Base-by-base conservation (phyloP, 1,140 invertebrate genomes). In the Idris sp. region DNA sequence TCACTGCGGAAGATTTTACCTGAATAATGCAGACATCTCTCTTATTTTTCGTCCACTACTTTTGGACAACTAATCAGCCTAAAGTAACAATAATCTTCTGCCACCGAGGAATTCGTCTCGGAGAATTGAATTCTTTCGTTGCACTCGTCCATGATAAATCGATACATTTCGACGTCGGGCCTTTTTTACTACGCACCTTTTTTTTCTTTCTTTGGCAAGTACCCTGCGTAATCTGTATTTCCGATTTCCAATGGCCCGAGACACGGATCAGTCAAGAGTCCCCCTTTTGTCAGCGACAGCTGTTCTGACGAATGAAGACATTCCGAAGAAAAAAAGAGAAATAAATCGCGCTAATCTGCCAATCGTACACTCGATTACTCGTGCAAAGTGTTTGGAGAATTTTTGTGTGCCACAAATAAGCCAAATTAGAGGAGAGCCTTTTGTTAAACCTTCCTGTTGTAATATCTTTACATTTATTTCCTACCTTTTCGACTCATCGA, bases 221-320 rank as follows among this genome's bases (percentile, higher is more conserved):
- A 36, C 26, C 13, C 15, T 41, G 46, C 13, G 53, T 68, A 68
- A 68, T 58, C 44, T 59, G 53, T 53, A 53, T 73, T 65, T 64
- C 51, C 46, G 51, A n/a, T 56, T 58, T 65, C 43, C 46, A 25
- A 41, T 51, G 38, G 46, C 40, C 25, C n/a, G 28, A n/a, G 28
- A 28, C 46, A 35, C 41, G 51, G 30, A 35, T 41, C 13, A 22
- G 46, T 8, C 38, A 7, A 51, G 38, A 53, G 61, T 53, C 53
- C 46, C 11, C 56, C 67, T 56, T 76, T 76, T 76, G 67, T 72
- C 41, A 18, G 40, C 49, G 75, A 76, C 79, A 81, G 79, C 65
- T 81, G 79, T 74, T 77, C 64, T 51, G 54, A 49, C 54, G 28
- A 56, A 76, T 76, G 44, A 68, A 78, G 58, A 78, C 61, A 54